Base-by-base conservation (phyloP, 2,888 invertebrate genomes). In the Metellina segmentata region DNA sequence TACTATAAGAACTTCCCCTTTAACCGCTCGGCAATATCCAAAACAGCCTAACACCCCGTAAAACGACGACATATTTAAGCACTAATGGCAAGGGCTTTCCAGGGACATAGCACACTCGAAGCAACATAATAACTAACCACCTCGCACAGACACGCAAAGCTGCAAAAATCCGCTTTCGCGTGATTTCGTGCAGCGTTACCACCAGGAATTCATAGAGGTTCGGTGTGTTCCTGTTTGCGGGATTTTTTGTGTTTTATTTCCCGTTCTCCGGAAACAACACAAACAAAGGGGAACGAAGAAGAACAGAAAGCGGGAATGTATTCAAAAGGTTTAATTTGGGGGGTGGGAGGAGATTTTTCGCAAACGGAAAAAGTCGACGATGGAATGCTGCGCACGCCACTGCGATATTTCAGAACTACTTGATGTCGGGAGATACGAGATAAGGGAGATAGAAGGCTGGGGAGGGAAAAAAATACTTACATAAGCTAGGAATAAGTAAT, bases 401-500 rank as follows among this genome's bases (percentile, higher is more conserved):
- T 7, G 52, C 34, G 52, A 81, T 79, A 72, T 79, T 87, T 87
- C 87, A 49, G 61, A 19, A 19, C 78, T 89, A 48, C 16, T 20
- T 70, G 70, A 51, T 69, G 81, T 82, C 19, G 11, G 69, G 51
- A 53, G 82, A 82, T 89, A 89, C 51, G 69, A 81, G 74, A 81
- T 53, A 74, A 87, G n/a, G n/a, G 74, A 20, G 19, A 61, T 20
- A n/a, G 20, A 72, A 87, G 48, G n/a, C 79, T 9, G 77, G 49
- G 8, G 69, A 49, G 70, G 51, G 69, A 89, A 51, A 82, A 82
- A 77, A 70, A 70, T 48, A 72, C 51, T 71, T 79, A 61, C 70
- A 85, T 83, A 85, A 70, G 72, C 85, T 71, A 19, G 72, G 79
- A 89, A 89, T 89, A 83, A 83, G 82, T 89, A 89, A 89, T 89